Conservation (phyloP, 2,797 vertebrate genomes). For the Calcarius lapponicus region DNA sequence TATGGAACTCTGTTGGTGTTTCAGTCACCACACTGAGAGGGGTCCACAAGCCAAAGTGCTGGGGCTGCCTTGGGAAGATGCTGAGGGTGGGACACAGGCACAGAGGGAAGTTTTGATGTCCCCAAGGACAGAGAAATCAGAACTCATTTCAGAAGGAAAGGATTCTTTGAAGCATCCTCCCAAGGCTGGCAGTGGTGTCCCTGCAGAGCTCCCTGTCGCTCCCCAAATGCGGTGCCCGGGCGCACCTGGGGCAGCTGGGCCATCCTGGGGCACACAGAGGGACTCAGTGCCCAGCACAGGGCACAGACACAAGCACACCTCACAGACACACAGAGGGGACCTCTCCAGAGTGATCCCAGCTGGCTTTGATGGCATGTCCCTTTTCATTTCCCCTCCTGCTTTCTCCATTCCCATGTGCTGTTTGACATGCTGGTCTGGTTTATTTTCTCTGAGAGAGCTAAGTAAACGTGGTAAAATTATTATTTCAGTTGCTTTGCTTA, state of each 20-base stretch:
- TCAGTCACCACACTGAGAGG: not conserved
- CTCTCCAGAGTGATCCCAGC: not conserved
- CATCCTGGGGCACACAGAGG: accelerated
- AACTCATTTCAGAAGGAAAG: not conserved
- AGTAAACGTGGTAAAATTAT: not conserved
- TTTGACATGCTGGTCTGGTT: conserved; percentile 62
- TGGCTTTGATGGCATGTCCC: not conserved
- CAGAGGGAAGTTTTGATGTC: not conserved
- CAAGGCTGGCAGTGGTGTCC: accelerated
- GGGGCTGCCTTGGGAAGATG: not conserved
- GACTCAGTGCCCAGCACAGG: accelerated
- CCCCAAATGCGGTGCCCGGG: not conserved
- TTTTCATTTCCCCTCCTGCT: conserved; percentile 59
- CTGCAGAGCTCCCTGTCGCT: not conserved
- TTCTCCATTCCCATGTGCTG: conserved; percentile 63
- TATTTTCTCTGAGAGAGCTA: conserved; percentile 45
- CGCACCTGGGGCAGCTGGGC: not conserved
- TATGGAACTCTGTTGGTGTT: not conserved
- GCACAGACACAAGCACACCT: accelerated
- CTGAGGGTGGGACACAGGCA: not conserved
- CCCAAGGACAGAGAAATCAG: not conserved
- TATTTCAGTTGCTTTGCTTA: not conserved
- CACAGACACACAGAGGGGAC: not conserved
- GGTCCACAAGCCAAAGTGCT: not conserved
- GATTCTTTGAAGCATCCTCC: not conserved